A percentile compares a stretch with the other conserved stretches of the same genome.
These are phyloP conservation scores for Vulpes vulpes DNA, from an alignment of 2,113 vertebrate species.

Conservation along the genomic window DNA sequence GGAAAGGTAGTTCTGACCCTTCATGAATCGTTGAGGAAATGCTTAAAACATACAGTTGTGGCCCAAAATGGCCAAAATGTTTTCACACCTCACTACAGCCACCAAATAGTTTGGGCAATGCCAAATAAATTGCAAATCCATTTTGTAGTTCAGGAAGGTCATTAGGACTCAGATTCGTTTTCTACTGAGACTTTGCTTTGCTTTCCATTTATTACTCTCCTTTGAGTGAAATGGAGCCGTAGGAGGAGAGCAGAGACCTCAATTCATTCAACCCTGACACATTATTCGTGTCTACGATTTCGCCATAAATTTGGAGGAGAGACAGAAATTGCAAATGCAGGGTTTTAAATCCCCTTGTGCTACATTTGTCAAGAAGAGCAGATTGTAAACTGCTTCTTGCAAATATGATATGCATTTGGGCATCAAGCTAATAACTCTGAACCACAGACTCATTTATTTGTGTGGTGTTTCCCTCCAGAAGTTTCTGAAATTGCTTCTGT, in stretches of 20 bases:
- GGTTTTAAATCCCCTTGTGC: constrained; percentile 79
- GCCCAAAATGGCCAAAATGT: background rate
- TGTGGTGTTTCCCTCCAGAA: constrained; percentile 75
- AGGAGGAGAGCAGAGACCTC: constrained; percentile 71
- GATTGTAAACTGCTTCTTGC: constrained; percentile 88
- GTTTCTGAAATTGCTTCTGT: constrained; percentile 84
- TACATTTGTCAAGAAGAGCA: constrained; percentile 85
- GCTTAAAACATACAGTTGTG: constrained; percentile 52
- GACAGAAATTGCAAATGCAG: constrained; percentile 82
- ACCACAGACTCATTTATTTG: constrained; percentile 73
- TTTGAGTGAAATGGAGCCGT: constrained; percentile 75
- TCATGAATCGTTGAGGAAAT: constrained; percentile 61
- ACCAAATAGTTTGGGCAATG: constrained; percentile 62
- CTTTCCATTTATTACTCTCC: constrained; percentile 79
- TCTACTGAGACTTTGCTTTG: constrained; percentile 75
- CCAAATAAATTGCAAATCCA: constrained; percentile 72
- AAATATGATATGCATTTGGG: constrained; percentile 84
- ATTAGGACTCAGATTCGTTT: constrained; percentile 75
- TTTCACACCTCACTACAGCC: constrained; percentile 60
- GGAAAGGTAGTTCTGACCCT: background rate
- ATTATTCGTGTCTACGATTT: constrained; percentile 74
- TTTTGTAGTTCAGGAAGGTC: constrained; percentile 65
- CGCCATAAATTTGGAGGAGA: constrained; percentile 78
- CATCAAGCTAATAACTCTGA: constrained; percentile 81
- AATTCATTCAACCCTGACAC: constrained; percentile 63